Conservation (phyloP, 2,797 vertebrate genomes). For the Brotogeris chrysoptera region DNA sequence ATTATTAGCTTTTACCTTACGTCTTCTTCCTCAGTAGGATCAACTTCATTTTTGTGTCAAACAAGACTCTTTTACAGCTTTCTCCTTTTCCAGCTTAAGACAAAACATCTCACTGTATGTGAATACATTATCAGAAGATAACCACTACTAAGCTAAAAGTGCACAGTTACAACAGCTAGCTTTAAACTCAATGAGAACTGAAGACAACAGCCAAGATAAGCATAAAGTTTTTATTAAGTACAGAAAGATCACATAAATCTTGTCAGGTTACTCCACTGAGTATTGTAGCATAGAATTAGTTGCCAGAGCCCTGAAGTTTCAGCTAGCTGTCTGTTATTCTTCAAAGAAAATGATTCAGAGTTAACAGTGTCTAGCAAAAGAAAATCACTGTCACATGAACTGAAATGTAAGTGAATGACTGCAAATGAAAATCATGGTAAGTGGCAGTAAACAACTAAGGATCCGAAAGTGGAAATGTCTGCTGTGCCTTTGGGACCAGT, state of each 20-base stretch:
- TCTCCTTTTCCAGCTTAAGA: background rate
- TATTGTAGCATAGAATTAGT: background rate
- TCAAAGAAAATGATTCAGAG: background rate
- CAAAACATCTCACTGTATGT: background rate
- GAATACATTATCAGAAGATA: background rate
- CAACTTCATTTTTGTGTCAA: background rate
- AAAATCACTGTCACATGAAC: background rate
- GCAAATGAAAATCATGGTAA: background rate
- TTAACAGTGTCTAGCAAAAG: background rate
- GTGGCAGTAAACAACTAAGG: background rate
- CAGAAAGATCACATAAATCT: background rate
- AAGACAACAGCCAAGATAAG: background rate
- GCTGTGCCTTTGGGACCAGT: background rate
- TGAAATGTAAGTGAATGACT: background rate
- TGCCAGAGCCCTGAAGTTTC: background rate
- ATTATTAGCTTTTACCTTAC: background rate
- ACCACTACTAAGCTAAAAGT: background rate
- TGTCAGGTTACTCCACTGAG: background rate
- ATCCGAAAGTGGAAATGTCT: background rate
- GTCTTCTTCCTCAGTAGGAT: background rate
- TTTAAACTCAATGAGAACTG: background rate
- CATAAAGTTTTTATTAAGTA: background rate
- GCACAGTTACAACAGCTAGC: background rate
- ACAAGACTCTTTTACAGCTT: background rate
- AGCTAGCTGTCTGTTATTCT: background rate